Conservation (phyloP, 2,113 vertebrate genomes). For the Monarcha castaneiventris region DNA sequence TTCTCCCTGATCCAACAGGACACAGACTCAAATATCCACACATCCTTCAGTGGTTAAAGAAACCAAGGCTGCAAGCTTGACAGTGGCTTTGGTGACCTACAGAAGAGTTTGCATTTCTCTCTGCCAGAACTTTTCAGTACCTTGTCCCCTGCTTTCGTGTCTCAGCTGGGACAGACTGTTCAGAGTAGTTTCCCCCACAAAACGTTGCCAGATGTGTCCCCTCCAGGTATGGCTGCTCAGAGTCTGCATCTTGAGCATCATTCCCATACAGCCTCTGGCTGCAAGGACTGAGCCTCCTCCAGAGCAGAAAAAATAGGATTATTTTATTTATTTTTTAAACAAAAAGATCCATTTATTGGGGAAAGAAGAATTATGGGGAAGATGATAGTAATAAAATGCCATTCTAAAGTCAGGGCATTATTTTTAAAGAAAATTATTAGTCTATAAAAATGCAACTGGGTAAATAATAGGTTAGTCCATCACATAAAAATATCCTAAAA, state of each 20-base stretch:
- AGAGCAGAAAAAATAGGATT: neutral
- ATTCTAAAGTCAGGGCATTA: constrained; percentile 13
- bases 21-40: neutral
- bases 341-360: constrained; percentile 34
- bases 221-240: neutral
- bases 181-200: neutral
- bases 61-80: neutral
- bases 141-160: neutral
- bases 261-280: constrained; percentile 6
- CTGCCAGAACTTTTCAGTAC: neutral
- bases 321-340: neutral
- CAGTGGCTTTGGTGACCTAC: neutral
- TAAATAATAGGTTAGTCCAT: constrained; percentile 75
- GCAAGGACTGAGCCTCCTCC: neutral
- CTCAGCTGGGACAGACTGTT: neutral
- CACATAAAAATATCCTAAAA: constrained; percentile 68
- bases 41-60: neutral
- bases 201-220: neutral
- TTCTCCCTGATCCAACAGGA: neutral
- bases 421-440: constrained; percentile 62
- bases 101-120: neutral
- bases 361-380: constrained; percentile 53
- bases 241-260: neutral
- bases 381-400: constrained; percentile 57
- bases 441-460: constrained; percentile 68